Conservation (phyloP, 2,888 invertebrate genomes). For the Gisinianus flammeolus region DNA sequence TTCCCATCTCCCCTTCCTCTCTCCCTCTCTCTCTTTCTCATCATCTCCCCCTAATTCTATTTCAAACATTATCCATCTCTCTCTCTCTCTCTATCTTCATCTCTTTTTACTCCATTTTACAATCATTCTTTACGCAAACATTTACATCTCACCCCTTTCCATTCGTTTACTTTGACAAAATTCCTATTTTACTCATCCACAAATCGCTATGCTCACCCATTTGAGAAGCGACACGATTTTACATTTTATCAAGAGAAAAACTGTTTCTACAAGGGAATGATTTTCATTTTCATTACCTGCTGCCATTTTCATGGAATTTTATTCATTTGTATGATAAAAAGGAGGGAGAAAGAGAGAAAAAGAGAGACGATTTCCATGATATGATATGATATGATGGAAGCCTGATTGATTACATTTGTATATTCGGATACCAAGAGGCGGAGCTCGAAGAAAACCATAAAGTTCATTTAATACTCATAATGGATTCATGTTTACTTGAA, state of each 20-base stretch:
- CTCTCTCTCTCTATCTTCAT: neutral
- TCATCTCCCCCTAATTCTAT: neutral
- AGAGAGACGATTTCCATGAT: neutral
- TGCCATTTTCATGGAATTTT: neutral
- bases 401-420: too few species aligned
- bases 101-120: too few species aligned
- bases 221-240: too few species aligned
- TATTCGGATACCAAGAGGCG: too few species aligned
- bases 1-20: neutral
- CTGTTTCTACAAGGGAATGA: too few species aligned
- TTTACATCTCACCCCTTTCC: neutral
- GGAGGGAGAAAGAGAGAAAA: neutral
- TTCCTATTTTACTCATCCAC: neutral
- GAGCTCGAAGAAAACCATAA: neutral
- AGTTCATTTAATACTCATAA: neutral
- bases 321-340: neutral
- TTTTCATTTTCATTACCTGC: neutral
- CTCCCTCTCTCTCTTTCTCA: neutral
- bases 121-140: neutral
- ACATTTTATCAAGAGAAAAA: too few species aligned
- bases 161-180: neutral
- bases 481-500: neutral
- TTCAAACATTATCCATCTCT: slow-evolving; percentile 3
- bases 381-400: neutral
- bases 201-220: too few species aligned